phyloP scores from a whole-genome alignment of 2,113 vertebrate genomes.

The Chloebia gouldiae region DNA sequence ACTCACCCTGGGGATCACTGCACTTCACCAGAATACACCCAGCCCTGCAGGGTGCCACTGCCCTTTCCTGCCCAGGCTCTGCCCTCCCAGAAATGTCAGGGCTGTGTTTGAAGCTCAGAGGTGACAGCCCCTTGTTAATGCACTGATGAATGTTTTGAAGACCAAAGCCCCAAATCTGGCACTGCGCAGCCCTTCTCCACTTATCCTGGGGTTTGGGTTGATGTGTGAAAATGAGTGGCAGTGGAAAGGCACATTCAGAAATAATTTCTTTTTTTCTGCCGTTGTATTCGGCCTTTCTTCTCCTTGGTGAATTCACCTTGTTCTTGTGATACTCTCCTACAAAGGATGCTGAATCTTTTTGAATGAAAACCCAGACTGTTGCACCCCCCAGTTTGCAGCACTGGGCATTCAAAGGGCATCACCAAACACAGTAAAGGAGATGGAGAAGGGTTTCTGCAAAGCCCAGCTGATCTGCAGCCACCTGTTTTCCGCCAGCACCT shows the following conservation, averaged over 20 bases:
- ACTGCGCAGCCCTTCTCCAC: neutral
- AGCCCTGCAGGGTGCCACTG: neutral
- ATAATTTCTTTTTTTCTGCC: neutral
- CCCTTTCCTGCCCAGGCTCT: neutral
- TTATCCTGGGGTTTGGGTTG: neutral
- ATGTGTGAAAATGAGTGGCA: rapidly evolving
- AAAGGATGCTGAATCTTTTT: neutral
- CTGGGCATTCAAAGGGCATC: neutral
- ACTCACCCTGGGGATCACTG: neutral
- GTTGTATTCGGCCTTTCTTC: neutral
- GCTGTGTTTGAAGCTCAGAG: neutral
- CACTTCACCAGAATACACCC: neutral
- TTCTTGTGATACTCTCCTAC: neutral
- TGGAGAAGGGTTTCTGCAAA: neutral
- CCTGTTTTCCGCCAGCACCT: neutral
- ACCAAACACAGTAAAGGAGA: rapidly evolving
- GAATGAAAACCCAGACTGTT: neutral
- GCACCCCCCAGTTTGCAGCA: neutral
- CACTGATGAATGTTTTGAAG: neutral
- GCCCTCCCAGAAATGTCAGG: neutral
- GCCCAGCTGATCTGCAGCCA: neutral
- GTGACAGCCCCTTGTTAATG: rapidly evolving
- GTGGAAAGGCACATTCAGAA: neutral
- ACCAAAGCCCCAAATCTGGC: neutral
- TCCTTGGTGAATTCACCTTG: neutral